Conservation (phyloP, 2,797 vertebrate genomes). For the Alauda arvensis region DNA sequence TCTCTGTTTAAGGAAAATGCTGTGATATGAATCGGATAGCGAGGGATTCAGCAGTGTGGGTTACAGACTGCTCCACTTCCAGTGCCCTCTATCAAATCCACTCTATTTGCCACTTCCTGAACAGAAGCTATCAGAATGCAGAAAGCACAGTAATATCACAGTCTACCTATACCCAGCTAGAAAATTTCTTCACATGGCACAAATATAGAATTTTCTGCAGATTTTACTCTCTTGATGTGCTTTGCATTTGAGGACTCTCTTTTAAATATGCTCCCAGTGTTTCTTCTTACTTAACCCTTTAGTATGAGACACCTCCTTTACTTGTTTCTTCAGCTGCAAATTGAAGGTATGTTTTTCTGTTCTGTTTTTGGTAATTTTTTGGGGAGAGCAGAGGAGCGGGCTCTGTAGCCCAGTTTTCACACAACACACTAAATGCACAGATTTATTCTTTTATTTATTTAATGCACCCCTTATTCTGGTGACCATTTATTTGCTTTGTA, state of each 20-base stretch:
- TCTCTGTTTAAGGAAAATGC: background rate
- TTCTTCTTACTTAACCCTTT: background rate
- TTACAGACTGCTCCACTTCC: background rate
- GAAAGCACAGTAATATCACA: background rate
- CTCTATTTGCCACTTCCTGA: background rate
- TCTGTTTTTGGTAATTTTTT: background rate
- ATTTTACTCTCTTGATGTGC: background rate
- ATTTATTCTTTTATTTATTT: background rate
- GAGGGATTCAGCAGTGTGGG: background rate
- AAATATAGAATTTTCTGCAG: background rate
- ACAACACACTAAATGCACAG: background rate
- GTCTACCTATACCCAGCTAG: background rate
- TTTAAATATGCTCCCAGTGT: background rate
- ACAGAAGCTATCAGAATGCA: background rate
- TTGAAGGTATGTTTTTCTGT: background rate
- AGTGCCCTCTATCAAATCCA: background rate
- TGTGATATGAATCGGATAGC: accelerated
- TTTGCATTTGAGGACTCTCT: background rate
- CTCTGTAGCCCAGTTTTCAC: background rate
- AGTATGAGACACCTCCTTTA: background rate
- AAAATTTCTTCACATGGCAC: background rate
- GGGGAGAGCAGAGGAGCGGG: accelerated
- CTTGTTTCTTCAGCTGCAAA: background rate
- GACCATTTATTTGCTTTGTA: background rate
- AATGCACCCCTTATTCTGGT: background rate